Conservation (phyloP, 2,888 invertebrate genomes). For the Physocephala rufipes region DNA sequence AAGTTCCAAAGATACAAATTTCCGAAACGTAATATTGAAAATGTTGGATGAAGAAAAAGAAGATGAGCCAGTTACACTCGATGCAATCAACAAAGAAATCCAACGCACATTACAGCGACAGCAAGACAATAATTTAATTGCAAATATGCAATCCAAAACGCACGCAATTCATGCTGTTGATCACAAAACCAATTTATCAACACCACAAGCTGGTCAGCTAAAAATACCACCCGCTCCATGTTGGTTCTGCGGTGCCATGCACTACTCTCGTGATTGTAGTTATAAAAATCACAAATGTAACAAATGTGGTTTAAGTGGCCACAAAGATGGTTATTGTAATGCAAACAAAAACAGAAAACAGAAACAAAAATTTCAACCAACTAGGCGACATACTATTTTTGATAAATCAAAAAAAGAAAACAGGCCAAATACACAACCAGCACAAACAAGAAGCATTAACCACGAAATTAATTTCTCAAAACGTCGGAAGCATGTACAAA, state of each 20-base stretch:
- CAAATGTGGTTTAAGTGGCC: slow-evolving; percentile 37
- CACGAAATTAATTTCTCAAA: background rate
- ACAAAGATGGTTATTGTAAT: slow-evolving; percentile 42
- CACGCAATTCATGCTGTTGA: background rate
- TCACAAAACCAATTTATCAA: background rate
- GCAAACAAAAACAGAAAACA: slow-evolving; percentile 11
- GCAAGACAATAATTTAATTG: too few relatives aligned
- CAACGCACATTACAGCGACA: background rate
- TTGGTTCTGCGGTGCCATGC: slow-evolving; percentile 40
- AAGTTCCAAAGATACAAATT: slow-evolving; percentile 19
- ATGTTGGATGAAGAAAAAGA: slow-evolving; percentile 22
- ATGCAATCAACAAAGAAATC: background rate
- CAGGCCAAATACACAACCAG: slow-evolving; percentile 19
- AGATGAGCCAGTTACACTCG: slow-evolving; percentile 24
- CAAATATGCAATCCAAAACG: background rate
- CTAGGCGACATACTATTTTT: background rate
- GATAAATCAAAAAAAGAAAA: background rate
- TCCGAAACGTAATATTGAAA: slow-evolving; percentile 24
- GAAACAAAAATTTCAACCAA: slow-evolving; percentile 12
- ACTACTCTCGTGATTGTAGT: slow-evolving; percentile 35
- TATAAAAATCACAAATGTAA: slow-evolving; percentile 38
- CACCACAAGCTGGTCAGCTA: background rate
- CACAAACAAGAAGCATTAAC: slow-evolving; percentile 28
- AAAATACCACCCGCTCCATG: background rate
- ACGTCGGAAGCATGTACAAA: background rate